phyloP scores from a whole-genome alignment of 2,888 invertebrate genomes.

The Microplitis deprimator region DNA sequence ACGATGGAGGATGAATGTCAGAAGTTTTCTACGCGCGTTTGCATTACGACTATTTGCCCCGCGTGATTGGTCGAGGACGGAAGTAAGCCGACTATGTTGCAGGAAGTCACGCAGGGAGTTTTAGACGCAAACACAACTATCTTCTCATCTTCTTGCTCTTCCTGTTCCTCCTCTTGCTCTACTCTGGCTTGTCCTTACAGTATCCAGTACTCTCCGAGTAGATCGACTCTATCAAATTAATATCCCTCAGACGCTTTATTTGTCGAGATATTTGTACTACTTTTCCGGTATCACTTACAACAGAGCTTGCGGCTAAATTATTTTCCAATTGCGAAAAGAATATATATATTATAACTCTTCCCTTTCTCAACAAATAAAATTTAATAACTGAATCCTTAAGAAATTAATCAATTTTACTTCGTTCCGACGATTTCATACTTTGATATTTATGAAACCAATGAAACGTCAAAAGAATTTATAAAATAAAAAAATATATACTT shows the following conservation, averaged over 20 bases:
- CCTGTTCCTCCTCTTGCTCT: background rate
- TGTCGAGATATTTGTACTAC: constrained; percentile 28
- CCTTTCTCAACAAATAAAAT: too few relatives aligned
- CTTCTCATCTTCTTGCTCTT: constrained; percentile 20
- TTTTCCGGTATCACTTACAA: background rate
- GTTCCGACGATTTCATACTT: too few relatives aligned
- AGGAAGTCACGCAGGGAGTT: constrained; percentile 66
- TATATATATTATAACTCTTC: background rate
- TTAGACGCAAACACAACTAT: constrained; percentile 57
- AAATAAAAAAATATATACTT: background rate
- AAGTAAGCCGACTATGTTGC: constrained; percentile 63
- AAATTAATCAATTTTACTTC: too few relatives aligned
- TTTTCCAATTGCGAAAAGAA: background rate
- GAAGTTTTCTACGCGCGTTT: constrained; percentile 56
- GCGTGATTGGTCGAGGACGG: constrained; percentile 59
- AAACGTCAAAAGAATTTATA: too few relatives aligned
- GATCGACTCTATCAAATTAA: constrained; percentile 39
- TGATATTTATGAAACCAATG: too few relatives aligned
- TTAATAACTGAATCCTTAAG: too few relatives aligned
- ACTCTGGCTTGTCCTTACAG: background rate
- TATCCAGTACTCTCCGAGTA: constrained; percentile 21
- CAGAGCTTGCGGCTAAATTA: background rate
- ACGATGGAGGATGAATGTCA: constrained; percentile 50
- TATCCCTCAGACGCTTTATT: constrained; percentile 41
- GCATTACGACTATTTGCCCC: constrained; percentile 61